These are phyloP conservation scores for Loripinus fragilis DNA, from an alignment of 2,888 invertebrate genomes.

Conservation along the genomic window DNA sequence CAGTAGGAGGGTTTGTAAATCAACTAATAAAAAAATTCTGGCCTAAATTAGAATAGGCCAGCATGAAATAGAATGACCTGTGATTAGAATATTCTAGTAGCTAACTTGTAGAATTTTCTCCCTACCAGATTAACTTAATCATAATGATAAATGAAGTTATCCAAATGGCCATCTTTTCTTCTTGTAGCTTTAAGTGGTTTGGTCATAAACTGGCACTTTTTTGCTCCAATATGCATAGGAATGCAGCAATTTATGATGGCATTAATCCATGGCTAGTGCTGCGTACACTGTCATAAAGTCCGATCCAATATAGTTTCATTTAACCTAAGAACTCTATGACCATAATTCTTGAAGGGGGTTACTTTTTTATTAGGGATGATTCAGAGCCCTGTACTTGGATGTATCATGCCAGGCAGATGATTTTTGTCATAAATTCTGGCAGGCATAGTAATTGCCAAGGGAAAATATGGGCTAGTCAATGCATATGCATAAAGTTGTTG, in stretches of 20 bases:
- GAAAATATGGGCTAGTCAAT: too few relatives aligned
- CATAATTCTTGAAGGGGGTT: constrained; percentile 45
- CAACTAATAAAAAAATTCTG: too few relatives aligned
- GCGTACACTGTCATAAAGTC: constrained; percentile 37
- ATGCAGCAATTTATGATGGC: constrained; percentile 39
- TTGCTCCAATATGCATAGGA: constrained; percentile 2
- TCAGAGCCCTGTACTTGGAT: background rate
- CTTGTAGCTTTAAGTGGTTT: constrained; percentile 7
- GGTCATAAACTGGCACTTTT: constrained; percentile 11
- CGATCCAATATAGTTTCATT: constrained; percentile 61
- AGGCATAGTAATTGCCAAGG: too few relatives aligned
- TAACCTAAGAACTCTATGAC: constrained; percentile 48
- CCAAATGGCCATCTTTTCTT: background rate
- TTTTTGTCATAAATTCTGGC: background rate
- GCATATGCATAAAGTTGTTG: too few relatives aligned
- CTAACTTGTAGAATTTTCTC: background rate
- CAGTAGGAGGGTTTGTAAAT: too few relatives aligned
- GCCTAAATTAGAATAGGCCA: too few relatives aligned
- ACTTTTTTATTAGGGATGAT: constrained; percentile 13
- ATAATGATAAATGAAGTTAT: constrained; percentile 8
- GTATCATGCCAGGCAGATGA: background rate
- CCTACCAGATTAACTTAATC: background rate
- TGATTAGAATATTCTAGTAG: background rate
- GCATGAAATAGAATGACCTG: too few relatives aligned
- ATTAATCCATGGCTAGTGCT: constrained; percentile 21